Evolutionary conservation across 2,888 invertebrate species (phyloP).

Genomic region (Parnassius apollo): DNA sequence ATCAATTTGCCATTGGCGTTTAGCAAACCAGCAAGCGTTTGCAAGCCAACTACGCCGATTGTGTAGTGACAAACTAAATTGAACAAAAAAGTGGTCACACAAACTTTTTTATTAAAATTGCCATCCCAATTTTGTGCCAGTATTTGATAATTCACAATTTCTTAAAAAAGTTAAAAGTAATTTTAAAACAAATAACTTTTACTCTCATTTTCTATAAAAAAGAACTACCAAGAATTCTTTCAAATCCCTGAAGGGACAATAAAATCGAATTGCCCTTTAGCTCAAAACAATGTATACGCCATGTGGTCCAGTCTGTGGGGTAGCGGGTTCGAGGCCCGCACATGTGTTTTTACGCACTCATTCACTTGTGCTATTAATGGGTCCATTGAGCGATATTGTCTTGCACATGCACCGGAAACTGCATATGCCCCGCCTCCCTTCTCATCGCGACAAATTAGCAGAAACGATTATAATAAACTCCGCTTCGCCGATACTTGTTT

Average conservation of each 20-base stretch:
- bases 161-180: no score
- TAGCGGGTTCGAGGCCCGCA: constrained; percentile 50
- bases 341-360: constrained; percentile 73
- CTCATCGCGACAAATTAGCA: constrained; percentile 62
- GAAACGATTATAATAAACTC: constrained; percentile 51
- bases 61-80: no score
- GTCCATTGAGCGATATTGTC: constrained; percentile 75
- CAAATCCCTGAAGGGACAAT: constrained; percentile 70
- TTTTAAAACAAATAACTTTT: background rate
- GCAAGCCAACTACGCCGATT: no score
- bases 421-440: constrained; percentile 43
- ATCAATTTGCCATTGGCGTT: no score
- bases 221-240: constrained; percentile 51
- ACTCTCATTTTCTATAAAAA: constrained; percentile 8
- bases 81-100: no score
- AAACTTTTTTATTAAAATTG: no score
- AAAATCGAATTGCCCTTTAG: constrained; percentile 58
- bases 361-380: constrained; percentile 75
- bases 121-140: no score
- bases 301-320: constrained; percentile 59
- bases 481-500: constrained; percentile 30
- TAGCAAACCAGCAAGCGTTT: no score
- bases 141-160: no score
- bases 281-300: constrained; percentile 69
- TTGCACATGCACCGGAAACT: constrained; percentile 76